Base-by-base conservation (phyloP, 2,797 vertebrate genomes). In the Cirrhinus molitorella region DNA sequence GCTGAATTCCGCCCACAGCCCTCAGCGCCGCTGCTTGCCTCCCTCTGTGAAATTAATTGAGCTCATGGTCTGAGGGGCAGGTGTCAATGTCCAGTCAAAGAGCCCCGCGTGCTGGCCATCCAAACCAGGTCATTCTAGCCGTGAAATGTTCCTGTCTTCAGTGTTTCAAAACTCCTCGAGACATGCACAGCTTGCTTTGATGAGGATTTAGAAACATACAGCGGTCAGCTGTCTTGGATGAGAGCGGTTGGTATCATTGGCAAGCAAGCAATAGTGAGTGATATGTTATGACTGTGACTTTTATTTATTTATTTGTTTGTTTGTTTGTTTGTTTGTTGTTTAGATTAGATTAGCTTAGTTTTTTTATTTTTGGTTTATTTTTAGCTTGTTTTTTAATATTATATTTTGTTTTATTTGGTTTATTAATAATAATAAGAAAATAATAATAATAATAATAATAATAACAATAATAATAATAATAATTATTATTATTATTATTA, bases 11-110 rank as follows among this genome's bases (percentile, higher is more conserved):
- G 0, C 47, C 70, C 70, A 73, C 70, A 34, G 70, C 25, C 47
- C 70, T 72, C 25, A 72, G 47, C 25, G 0, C 10, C 17, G 12
- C 21, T 21, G 12, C n/a, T 45, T 6, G 21, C 6, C 79, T 86
- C 94, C 91, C 88, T 93, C 94, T 94, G 94, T 93, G 94, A 94
- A 94, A 94, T 92, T 92, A 95, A 94, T 95, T 94, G 93, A 93
- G 93, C 90, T 93, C 88, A 88, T 90, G 92, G 92, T 94, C 90
- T 85, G 79, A 83, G 85, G 89, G 85, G 86, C 90, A 89, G 89
- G 87, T 77, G 92, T 70, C 43, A 70, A n/a, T 10, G 67, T 47
- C 85, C 85, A 81, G 87, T 92, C 87, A 86, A 89, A 89, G 88
- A 79, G 72, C 28, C 13, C 49, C 51, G 25, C 67, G 43, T 25